A percentile compares a stretch with the other conserved stretches of the same genome.
These are phyloP conservation scores for Drosophila athabasca DNA, from an alignment of 1,140 invertebrate species.

Conservation along the genomic window DNA sequence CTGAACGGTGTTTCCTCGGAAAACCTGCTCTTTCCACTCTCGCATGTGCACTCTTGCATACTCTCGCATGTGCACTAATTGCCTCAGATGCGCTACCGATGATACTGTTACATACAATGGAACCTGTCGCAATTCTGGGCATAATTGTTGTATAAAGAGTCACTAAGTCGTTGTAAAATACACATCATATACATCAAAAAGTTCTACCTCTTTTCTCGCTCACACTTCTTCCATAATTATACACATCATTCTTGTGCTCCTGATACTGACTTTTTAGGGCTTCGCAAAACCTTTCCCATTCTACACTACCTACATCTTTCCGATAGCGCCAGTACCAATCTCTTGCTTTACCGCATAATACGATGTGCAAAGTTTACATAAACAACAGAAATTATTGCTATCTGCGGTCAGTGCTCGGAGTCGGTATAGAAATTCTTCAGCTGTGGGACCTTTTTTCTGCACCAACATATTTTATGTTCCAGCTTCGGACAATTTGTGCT, in stretches of 20 bases:
- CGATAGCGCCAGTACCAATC: not conserved
- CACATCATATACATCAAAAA: not conserved
- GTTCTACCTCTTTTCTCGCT: not conserved
- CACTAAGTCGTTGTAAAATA: not conserved
- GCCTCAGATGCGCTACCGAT: too few relatives aligned
- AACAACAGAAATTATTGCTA: not conserved
- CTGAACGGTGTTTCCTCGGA: not conserved
- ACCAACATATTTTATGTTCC: constrained; percentile 1
- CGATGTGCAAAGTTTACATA: too few relatives aligned
- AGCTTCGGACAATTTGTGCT: constrained; percentile 5
- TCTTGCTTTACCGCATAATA: not conserved
- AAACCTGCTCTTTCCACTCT: too few relatives aligned
- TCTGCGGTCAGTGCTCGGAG: not conserved
- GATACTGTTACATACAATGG: too few relatives aligned
- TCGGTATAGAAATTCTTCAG: not conserved
- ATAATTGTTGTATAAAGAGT: not conserved
- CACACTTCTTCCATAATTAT: constrained; percentile 9
- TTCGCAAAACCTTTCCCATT: constrained; percentile 9
- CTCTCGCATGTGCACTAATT: too few relatives aligned
- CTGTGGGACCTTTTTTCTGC: not conserved
- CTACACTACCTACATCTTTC: not conserved
- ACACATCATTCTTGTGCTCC: constrained; percentile 6
- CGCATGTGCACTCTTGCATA: too few relatives aligned
- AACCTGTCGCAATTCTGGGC: too few relatives aligned
- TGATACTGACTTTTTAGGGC: constrained; percentile 5